These are phyloP conservation scores for Odontesthes bonariensis DNA, from an alignment of 2,113 vertebrate species.

Conservation along the genomic window DNA sequence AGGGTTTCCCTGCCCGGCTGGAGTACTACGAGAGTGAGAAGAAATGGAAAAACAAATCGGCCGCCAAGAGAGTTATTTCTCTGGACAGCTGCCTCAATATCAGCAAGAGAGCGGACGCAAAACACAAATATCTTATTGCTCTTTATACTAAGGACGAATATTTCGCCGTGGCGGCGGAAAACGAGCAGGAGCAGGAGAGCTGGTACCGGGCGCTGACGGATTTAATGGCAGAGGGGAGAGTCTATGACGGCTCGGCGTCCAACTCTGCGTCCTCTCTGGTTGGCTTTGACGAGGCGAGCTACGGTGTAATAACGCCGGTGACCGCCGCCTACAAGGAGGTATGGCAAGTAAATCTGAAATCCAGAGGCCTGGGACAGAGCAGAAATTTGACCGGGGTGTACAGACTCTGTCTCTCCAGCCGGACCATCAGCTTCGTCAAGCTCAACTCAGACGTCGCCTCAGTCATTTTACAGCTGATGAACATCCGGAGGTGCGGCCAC, in stretches of 20 bases:
- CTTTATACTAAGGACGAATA: conserved; percentile 98
- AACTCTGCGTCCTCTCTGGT: conserved; percentile 85
- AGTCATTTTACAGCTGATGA: conserved; percentile 96
- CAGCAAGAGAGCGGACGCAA: conserved; percentile 97
- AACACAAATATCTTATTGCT: conserved; percentile 96
- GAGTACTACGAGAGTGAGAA: conserved; percentile 99
- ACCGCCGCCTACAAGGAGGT: conserved; percentile 91
- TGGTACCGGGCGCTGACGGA: conserved; percentile 93
- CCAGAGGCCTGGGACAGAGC: conserved; percentile 94
- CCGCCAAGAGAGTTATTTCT: conserved; percentile 92
- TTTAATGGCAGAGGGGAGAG: conserved; percentile 88
- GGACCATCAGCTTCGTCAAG: conserved; percentile 93
- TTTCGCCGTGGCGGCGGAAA: conserved; percentile 95
- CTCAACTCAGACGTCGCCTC: conserved; percentile 93
- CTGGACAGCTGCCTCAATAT: conserved; percentile 95
- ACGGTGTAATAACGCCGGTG: conserved; percentile 88
- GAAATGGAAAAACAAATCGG: conserved; percentile 97
- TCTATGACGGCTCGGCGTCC: conserved; percentile 80
- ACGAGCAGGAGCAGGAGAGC: conserved; percentile 94
- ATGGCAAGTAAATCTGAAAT: conserved; percentile 96
- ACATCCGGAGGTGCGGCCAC: conserved; percentile 96
- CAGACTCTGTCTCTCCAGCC: conserved; percentile 93
- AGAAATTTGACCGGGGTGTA: conserved; percentile 92
- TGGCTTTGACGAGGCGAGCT: conserved; percentile 87
- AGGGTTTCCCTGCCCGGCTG: conserved; percentile 87